Evolutionary conservation across 2,113 vertebrate genomes (phyloP), one percentile per base, ranked within the genome.

Genomic region (Myxocyprinus asiaticus): DNA sequence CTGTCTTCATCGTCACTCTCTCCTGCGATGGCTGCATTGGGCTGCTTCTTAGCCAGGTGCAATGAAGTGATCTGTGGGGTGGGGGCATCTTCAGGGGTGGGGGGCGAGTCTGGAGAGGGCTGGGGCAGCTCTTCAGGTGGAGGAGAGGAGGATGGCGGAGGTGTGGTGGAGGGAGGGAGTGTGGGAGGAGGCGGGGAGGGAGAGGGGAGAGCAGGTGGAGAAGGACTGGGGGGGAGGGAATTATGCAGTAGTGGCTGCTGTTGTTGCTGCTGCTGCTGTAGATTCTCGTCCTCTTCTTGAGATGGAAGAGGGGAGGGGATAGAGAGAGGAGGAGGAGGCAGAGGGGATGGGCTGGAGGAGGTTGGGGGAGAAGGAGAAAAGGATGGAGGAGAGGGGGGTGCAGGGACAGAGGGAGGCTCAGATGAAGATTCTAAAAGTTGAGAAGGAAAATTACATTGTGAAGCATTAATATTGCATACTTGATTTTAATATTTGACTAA

Each of bases 41-140:
- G 90, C 86, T 97, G 96, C 86, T 96, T 96, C 90, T 95, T 95
- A 61, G 95, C 96, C 80, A 96, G 87, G 86, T 96, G 95, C 55
- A 97, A 91, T 0, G 95, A 94, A 59, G 92, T 91, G 6, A 92
- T 89, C 81, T 92, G 91, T 22, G 90, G 84, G 0, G 86, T 68
- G 0, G 85, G 88, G 48, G 88, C 82, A n/a, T 93, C 92, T 65
- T 94, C 93, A 0, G 92, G 93, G n/a, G 90, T 92, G 0, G 89
- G 90, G 0, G 92, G 91, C 0, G 91, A 86, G 1, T 86, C 84
- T 56, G 91, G 74, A 77, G 88, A 82, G 17, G 78, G 78, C 72
- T 86, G 0, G 77, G 88, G 68, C 51, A 71, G 51, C 77, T 86
- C 0, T 65, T 83, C 14, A 44, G 85, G 73, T 5, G 90, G 33